Base-by-base conservation (phyloP, 2,113 vertebrate genomes). In the Austrofundulus limnaeus region DNA sequence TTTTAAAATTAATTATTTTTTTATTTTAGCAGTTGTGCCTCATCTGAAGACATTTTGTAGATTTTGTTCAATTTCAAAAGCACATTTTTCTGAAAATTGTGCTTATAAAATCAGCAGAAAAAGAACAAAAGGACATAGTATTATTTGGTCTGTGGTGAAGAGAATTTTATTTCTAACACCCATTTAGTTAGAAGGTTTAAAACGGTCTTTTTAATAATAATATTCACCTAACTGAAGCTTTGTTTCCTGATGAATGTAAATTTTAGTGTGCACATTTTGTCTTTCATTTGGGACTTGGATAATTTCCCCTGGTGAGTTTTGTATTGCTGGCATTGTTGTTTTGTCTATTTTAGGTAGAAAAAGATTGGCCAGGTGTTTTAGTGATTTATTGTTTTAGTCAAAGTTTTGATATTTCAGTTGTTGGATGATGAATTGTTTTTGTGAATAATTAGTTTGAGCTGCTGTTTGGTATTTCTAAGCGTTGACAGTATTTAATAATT, bases 401-500 rank as follows among this genome's bases (percentile, higher is more conserved):
- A 11, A 52, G 50, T 16, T 52, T 15, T 31, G n/a, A 12, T 52
- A n/a, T 11, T 52, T 31, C 17, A 34, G 25, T 24, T 23, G 47
- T 31, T n/a, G 50, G 28, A 11, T 52, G 50, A 52, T 52, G 13
- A 52, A 52, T 31, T 11, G 25, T 52, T 31, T 52, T 31, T 52
- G 50, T 16, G 11, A 52, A 31, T 17, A 7, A 43, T 15, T 24
- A 15, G 24, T 31, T n/a, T 15, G 16, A 31, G 11, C 50, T 17
- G 25, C 15, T 15, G 23, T 14, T 28, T 50, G 15, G 14, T 52
- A 28, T 51, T 15, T 17, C 49, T 51, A 31, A 52, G 5, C 43
- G 19, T n/a, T 46, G 43, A 46, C 43, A 11, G n/a, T 19, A 11
- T 46, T 46, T 20, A 20, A 46, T 19, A 8, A 20, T 45, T n/a